Evolutionary conservation across 2,797 vertebrate species (phyloP), one percentile per base, ranked within the genome.

Genomic region (Sebastes iracundus): DNA sequence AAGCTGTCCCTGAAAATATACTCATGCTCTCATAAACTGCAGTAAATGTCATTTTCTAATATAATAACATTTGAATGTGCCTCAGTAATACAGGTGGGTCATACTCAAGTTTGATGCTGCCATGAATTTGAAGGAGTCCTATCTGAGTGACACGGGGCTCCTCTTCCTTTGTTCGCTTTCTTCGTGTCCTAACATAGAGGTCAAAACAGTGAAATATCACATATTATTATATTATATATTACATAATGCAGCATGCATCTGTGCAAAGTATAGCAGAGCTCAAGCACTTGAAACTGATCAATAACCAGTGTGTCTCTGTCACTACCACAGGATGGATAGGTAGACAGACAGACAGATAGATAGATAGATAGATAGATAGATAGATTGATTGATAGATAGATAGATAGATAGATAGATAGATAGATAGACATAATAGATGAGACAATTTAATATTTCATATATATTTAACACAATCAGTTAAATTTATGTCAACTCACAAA

Each of bases 91-190:
- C 6, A 77, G 42, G 10, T 16, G 25, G 23, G 4, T 77, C 85
- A 88, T 88, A 93, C 90, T 91, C 87, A 20, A 72, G 82, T 53
- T 77, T 77, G 83, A 93, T 74, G 80, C 81, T 89, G 55, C 87
- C 88, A 22, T 87, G 61, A 68, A 92, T 88, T 32, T 80, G 76
- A 71, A 92, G 49, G 2, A 84, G 80, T 80, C 90, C 88, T 13
- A 89, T 84, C 32, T 83, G 73, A 14, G 28, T 88, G 78, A 90
- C 23, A 52, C 2, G 2, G 11, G 10, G 33, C 27, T 90, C 85
- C 28, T 89, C 86, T 55, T 80, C 80, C 65, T 83, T 86, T 4
- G 4, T 13, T 78, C 1, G n/a, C 18, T 77, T 90, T 46, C 32
- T 81, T 38, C 55, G 12, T 53, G 60, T 72, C 72, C 87, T 92